Evolutionary conservation across 2,113 vertebrate genomes (phyloP).

Genomic region (Archilochus colubris): DNA sequence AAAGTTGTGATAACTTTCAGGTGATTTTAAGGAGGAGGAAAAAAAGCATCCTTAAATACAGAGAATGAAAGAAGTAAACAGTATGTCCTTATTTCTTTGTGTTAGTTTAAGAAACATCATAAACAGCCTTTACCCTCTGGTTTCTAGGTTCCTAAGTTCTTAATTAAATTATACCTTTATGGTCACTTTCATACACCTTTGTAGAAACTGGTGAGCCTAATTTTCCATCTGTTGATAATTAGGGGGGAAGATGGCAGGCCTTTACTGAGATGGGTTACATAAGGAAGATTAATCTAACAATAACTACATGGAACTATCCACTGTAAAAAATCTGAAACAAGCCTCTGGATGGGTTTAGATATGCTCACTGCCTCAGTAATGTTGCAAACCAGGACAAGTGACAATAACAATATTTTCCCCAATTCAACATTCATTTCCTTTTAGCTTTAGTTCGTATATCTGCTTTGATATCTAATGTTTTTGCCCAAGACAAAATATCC

Average conservation of each 20-base stretch:
- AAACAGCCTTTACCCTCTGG: not conserved
- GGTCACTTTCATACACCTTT: not conserved
- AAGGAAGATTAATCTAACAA: not conserved
- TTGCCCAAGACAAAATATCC: slow-evolving; percentile 66
- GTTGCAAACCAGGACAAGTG: not conserved
- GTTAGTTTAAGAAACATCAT: not conserved
- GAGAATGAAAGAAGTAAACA: not conserved
- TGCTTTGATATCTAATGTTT: slow-evolving; percentile 66
- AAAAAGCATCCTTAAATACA: not conserved
- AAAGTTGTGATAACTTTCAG: not conserved
- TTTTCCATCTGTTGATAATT: not conserved
- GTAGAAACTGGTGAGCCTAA: not conserved
- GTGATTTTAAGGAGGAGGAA: not conserved
- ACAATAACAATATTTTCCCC: slow-evolving; percentile 38
- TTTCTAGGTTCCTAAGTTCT: not conserved
- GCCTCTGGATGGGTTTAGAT: not conserved
- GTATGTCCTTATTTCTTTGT: not conserved
- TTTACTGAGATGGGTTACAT: not conserved
- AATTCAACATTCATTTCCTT: slow-evolving; percentile 58
- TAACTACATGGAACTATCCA: not conserved
- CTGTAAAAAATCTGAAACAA: not conserved
- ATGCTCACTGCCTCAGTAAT: not conserved
- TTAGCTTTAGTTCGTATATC: slow-evolving; percentile 10
- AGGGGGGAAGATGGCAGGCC: not conserved
- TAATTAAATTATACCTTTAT: not conserved